Evolutionary conservation across 2,888 invertebrate genomes (phyloP).

Genomic region (Operophtera brumata): DNA sequence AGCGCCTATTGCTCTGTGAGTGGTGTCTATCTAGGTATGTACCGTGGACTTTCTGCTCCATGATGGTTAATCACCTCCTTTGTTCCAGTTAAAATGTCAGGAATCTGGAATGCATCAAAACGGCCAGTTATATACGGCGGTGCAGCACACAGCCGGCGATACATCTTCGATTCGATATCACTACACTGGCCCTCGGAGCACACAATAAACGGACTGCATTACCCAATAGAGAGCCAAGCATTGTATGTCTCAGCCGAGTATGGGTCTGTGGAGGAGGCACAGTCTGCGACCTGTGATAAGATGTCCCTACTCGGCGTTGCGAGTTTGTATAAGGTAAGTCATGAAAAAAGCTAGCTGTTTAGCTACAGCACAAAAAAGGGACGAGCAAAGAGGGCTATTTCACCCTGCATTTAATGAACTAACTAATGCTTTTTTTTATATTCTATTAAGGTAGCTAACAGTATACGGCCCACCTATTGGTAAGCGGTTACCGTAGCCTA

Average conservation of each 20-base stretch:
- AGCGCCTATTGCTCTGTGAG: too few relatives aligned
- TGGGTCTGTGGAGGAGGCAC: slow-evolving; percentile 43
- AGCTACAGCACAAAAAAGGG: too few relatives aligned
- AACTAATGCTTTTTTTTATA: too few relatives aligned
- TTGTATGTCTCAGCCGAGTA: slow-evolving; percentile 61
- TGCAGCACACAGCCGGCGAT: slow-evolving; percentile 60
- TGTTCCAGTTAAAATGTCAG: slow-evolving; percentile 49
- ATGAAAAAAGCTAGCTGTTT: too few relatives aligned
- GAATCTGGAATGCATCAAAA: slow-evolving; percentile 45
- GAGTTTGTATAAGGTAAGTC: slow-evolving; percentile 55
- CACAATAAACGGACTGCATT: slow-evolving; percentile 47
- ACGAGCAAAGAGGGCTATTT: too few relatives aligned
- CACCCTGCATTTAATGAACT: too few relatives aligned
- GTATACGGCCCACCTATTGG: too few relatives aligned
- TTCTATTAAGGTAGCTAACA: too few relatives aligned
- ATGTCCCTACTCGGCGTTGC: slow-evolving; percentile 57
- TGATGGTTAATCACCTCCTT: background rate
- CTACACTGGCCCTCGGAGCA: slow-evolving; percentile 66
- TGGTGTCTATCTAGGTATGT: too few relatives aligned
- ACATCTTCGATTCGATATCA: slow-evolving; percentile 58
- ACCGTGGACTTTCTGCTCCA: too few relatives aligned
- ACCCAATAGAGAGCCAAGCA: slow-evolving; percentile 60
- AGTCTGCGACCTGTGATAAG: slow-evolving; percentile 47
- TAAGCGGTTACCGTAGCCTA: too few relatives aligned
- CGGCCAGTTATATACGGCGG: slow-evolving; percentile 60